These are phyloP conservation scores for Oxytorus armatus DNA, from an alignment of 2,888 invertebrate genomes.

Conservation along the genomic window DNA sequence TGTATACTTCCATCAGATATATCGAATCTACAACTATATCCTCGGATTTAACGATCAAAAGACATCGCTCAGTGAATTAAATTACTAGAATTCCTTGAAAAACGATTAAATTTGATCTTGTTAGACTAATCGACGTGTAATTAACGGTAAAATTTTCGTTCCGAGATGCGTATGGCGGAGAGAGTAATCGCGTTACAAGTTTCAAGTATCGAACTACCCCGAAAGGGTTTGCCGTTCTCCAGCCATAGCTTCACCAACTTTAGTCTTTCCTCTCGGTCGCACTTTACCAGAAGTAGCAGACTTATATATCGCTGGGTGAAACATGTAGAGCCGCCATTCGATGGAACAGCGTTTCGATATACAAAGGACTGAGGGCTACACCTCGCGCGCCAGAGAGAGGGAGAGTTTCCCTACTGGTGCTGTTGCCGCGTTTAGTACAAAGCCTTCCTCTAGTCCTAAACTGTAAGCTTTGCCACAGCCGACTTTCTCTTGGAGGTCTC, in stretches of 20 bases:
- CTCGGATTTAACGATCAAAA: no score
- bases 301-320: constrained; percentile 53
- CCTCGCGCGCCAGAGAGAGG: constrained; percentile 34
- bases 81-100: not conserved
- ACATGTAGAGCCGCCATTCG: constrained; percentile 44
- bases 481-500: constrained; percentile 59
- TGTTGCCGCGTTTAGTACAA: constrained; percentile 55
- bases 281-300: constrained; percentile 55
- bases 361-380: constrained; percentile 41
- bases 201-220: constrained; percentile 58
- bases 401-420: constrained; percentile 59
- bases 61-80: not conserved
- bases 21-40: not conserved
- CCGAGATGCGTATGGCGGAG: constrained; percentile 23
- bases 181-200: constrained; percentile 57
- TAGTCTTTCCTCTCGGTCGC: constrained; percentile 25
- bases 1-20: not conserved
- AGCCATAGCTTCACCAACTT: constrained; percentile 44
- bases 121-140: constrained; percentile 42
- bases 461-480: constrained; percentile 65
- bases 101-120: constrained; percentile 11
- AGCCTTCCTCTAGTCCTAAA: constrained; percentile 63
- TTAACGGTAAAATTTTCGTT: constrained; percentile 50
- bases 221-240: constrained; percentile 61
- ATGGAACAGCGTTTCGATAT: constrained; percentile 55